Evolutionary conservation across 2,797 vertebrate species (phyloP), one percentile per base, ranked within the genome.

Genomic region (Jordanella pulchra): DNA sequence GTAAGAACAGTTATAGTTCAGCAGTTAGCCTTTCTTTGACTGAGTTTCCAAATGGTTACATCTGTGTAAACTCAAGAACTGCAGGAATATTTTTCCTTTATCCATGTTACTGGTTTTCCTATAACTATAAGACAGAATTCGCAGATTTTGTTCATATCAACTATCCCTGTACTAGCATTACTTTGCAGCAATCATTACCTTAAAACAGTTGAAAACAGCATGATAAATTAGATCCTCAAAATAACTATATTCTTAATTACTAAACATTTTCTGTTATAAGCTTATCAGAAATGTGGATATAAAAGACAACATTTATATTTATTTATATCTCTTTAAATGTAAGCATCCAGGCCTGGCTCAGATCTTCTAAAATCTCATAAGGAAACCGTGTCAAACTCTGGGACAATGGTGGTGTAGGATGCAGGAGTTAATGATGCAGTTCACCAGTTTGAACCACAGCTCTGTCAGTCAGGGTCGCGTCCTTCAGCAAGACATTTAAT

Each of bases 1-100:
- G 68, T 75, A 79, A 28, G 4, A 54, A 78, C 54, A 17, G 44
- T 13, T 42, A 56, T 73, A 65, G 35, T 44, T 44, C 60, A 63
- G 60, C 35, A 75, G 65, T 75, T 47, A 51, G 54, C 65, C 71
- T 30, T 35, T 71, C 25, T 74, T 35, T 70, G 63, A 54, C 17
- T 47, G 18, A 69, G 39, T 7, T 10, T 61, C 58, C 30, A 39
- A 32, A 39, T 4, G 17, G 58, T 21, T 7, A 51, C 18, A 50
- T 21, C 4, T 50, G 21, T 51, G 5, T 51, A 21, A 11, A 13
- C 10, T 10, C 58, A 60, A 35, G 11, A 60, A 23, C 23, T 39
- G 12, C 30, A 60, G 30, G 30, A 60, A 39, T 60, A 23, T 32
- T 23, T 12, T 7, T 21, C 9, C 32, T 14, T 1, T 21, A 58